phyloP scores from a whole-genome alignment of 1,140 invertebrate genomes.

The Camponotus floridanus region DNA sequence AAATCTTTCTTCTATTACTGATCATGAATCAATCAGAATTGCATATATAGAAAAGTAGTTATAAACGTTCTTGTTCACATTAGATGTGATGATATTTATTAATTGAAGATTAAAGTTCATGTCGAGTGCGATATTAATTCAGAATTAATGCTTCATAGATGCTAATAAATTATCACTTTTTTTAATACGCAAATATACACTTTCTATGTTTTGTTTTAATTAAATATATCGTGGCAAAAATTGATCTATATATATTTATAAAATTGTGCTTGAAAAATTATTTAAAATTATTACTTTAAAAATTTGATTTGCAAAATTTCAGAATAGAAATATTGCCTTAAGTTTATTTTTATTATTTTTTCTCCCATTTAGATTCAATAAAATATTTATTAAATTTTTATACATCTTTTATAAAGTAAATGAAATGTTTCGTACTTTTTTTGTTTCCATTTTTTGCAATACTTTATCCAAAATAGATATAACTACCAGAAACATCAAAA shows the following conservation, averaged over 20 bases:
- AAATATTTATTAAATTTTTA: background rate
- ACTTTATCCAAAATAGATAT: background rate
- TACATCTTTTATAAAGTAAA: background rate
- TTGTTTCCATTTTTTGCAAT: background rate
- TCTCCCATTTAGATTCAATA: background rate
- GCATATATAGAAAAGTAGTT: conserved; percentile 16
- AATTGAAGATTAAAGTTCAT: conserved; percentile 15
- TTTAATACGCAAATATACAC: background rate
- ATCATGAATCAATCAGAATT: conserved; percentile 39
- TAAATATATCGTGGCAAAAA: background rate
- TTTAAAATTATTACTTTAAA: conserved; percentile 4
- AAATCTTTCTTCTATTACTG: conserved; percentile 23
- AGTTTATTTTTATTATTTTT: background rate
- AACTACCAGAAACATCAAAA: conserved; percentile 4
- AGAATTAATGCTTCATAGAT: background rate
- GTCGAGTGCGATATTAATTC: conserved; percentile 4
- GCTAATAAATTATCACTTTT: background rate
- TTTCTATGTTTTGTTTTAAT: background rate
- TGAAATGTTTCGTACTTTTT: background rate
- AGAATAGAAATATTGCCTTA: background rate
- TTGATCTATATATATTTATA: background rate
- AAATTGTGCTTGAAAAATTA: background rate
- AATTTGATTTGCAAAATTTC: background rate
- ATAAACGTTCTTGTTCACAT: conserved; percentile 39
- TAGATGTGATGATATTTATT: conserved; percentile 7